Conservation (phyloP, 2,888 invertebrate species). For the Mamestra brassicae region DNA sequence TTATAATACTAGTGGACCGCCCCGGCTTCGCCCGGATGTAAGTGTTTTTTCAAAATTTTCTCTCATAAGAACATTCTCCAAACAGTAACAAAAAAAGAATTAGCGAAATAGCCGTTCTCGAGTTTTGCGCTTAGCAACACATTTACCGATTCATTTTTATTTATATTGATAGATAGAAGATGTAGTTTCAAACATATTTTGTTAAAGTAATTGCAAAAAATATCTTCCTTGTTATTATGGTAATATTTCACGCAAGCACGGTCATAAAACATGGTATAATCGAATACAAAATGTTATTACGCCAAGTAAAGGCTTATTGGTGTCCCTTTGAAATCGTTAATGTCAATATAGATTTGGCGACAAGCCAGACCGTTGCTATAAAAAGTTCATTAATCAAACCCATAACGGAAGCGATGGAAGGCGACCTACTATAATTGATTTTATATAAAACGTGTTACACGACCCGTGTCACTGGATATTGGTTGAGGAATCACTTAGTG, state of each 20-base stretch:
- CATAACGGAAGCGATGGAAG: constrained; percentile 50
- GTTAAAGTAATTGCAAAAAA: not conserved
- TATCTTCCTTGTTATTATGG: constrained; percentile 1
- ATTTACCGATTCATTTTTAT: no score
- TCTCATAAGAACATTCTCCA: no score
- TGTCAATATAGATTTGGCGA: constrained; percentile 81
- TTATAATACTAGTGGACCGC: no score
- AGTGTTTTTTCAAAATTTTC: no score
- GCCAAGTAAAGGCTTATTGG: constrained; percentile 57
- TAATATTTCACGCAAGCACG: constrained; percentile 10
- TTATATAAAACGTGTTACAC: constrained; percentile 68
- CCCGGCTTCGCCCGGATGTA: no score
- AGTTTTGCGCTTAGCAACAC: no score
- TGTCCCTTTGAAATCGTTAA: constrained; percentile 73
- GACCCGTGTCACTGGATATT: constrained; percentile 24
- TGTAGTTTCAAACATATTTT: not conserved
- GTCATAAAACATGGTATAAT: constrained; percentile 37
- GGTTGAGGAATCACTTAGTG: constrained; percentile 23
- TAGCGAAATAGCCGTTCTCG: no score
- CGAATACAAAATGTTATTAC: constrained; percentile 39
- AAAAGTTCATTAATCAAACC: constrained; percentile 81
- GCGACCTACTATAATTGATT: constrained; percentile 75
- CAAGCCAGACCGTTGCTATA: constrained; percentile 73
- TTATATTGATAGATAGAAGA: no score
- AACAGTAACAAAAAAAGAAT: no score